A percentile compares a stretch with the other conserved stretches of the same genome.
These are phyloP conservation scores for Orientallactaga bullata DNA, from an alignment of 2,113 vertebrate genomes.

Conservation along the genomic window DNA sequence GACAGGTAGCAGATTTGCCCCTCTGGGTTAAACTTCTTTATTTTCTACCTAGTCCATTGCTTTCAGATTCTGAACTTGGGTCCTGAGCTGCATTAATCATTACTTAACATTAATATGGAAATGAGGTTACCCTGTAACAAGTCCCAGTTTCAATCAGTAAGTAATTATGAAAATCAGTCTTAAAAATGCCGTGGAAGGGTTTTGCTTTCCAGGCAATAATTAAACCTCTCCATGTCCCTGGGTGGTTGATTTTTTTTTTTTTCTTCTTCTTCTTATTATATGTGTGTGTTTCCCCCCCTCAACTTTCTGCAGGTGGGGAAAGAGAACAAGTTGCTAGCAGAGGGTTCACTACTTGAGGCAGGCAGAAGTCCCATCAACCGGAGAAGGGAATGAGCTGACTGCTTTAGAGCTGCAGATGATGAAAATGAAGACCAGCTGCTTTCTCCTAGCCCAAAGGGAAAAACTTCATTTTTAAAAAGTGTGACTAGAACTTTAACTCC, in stretches of 20 bases:
- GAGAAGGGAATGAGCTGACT: not conserved
- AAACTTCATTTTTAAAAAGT: slow-evolving; percentile 1
- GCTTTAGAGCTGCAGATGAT: not conserved
- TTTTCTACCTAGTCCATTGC: slow-evolving; percentile 22
- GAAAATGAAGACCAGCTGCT: slow-evolving; percentile 9
- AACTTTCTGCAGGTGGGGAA: slow-evolving; percentile 55
- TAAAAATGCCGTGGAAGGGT: slow-evolving; percentile 50
- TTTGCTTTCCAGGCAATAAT: slow-evolving; percentile 75
- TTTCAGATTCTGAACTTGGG: slow-evolving; percentile 55
- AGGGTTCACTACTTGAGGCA: slow-evolving; percentile 27
- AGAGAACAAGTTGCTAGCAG: slow-evolving; percentile 32
- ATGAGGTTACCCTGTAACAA: slow-evolving; percentile 67
- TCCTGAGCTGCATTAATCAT: slow-evolving; percentile 68
- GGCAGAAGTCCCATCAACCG: not conserved
- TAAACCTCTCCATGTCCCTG: slow-evolving; percentile 70
- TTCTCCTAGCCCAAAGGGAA: not conserved
- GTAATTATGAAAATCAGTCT: slow-evolving; percentile 80
- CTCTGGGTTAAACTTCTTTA: slow-evolving; percentile 63
- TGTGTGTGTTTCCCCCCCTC: not conserved
- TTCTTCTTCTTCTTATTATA: not conserved
- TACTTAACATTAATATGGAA: slow-evolving; percentile 77
- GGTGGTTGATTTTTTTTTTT: slow-evolving; percentile 69
- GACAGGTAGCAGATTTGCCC: slow-evolving; percentile 3
- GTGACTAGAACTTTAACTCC: not conserved
- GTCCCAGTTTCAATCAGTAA: slow-evolving; percentile 78